A percentile compares a stretch with the other conserved stretches of the same genome.
phyloP scores from a whole-genome alignment of 2,797 vertebrate genomes.

The Lacerta viridis region DNA sequence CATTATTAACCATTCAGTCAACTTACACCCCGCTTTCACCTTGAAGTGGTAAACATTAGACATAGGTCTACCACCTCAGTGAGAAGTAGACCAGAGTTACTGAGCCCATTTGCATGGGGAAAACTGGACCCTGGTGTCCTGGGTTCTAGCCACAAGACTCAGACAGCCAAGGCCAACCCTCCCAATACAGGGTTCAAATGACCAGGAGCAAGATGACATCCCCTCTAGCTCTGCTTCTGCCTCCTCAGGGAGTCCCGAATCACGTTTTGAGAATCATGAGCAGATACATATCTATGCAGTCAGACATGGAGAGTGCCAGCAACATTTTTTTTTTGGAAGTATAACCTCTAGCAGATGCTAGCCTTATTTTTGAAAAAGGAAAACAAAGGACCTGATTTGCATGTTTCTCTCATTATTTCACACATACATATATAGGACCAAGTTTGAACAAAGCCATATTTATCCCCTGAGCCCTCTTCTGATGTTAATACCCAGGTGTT shows the following conservation, averaged over 20 bases:
- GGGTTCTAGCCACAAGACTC: background rate
- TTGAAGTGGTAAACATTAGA: background rate
- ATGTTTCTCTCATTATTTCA: slow-evolving; percentile 36
- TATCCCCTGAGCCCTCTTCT: slow-evolving; percentile 28
- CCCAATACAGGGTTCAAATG: background rate
- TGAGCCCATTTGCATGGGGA: too few species aligned
- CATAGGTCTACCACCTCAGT: background rate
- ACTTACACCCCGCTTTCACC: background rate
- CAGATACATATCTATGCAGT: background rate
- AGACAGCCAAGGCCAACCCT: background rate
- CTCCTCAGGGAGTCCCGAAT: background rate
- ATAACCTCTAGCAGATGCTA: slow-evolving; percentile 37
- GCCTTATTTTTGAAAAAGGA: slow-evolving; percentile 12
- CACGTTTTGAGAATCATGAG: background rate
- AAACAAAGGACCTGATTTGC: slow-evolving; percentile 25
- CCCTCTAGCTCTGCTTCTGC: background rate
- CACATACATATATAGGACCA: slow-evolving; percentile 26
- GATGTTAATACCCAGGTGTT: slow-evolving; percentile 41
- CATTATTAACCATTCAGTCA: background rate
- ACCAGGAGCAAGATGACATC: background rate
- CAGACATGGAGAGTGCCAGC: background rate
- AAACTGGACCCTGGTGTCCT: background rate
- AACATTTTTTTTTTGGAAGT: slow-evolving; percentile 13
- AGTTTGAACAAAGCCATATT: slow-evolving; percentile 41
- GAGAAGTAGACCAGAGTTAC: background rate